Percentiles rank a stretch among this genome's conserved stretches.
phyloP scores from a whole-genome alignment of 1,140 invertebrate genomes.

The Rhynchophorus ferrugineus region DNA sequence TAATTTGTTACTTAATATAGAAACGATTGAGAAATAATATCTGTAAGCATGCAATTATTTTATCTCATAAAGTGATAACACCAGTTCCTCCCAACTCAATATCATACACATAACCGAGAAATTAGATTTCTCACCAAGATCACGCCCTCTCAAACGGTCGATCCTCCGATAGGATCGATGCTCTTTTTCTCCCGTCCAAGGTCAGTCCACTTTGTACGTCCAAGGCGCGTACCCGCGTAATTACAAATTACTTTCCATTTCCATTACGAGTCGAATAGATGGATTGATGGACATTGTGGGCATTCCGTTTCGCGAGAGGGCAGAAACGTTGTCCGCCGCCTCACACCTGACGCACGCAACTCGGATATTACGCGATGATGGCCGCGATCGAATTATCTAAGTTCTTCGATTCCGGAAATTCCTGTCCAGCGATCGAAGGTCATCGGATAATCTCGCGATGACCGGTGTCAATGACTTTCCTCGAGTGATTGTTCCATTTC shows the following conservation, averaged over 20 bases:
- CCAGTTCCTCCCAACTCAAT: no score
- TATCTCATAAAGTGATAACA: no score
- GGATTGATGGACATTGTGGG: background rate
- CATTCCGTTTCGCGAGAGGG: background rate
- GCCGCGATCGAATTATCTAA: background rate
- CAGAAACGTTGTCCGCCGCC: background rate
- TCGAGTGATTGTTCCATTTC: no score
- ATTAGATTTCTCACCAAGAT: no score
- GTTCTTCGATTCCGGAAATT: background rate
- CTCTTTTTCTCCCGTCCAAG: slow-evolving; percentile 4
- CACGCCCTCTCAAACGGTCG: no score
- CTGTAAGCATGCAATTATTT: no score
- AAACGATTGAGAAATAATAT: no score
- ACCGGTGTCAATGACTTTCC: background rate
- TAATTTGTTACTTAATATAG: no score
- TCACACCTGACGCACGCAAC: background rate
- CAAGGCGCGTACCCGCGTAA: slow-evolving; percentile 13
- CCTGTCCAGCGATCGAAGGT: background rate
- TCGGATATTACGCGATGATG: background rate
- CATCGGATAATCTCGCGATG: background rate
- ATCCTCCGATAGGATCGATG: no score
- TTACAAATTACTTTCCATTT: slow-evolving; percentile 22
- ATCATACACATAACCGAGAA: no score
- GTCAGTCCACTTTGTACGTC: slow-evolving; percentile 4
- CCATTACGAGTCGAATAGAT: no score